Evolutionary conservation across 2,888 invertebrate species (phyloP).

Genomic region (Caenorhabditis afra): DNA sequence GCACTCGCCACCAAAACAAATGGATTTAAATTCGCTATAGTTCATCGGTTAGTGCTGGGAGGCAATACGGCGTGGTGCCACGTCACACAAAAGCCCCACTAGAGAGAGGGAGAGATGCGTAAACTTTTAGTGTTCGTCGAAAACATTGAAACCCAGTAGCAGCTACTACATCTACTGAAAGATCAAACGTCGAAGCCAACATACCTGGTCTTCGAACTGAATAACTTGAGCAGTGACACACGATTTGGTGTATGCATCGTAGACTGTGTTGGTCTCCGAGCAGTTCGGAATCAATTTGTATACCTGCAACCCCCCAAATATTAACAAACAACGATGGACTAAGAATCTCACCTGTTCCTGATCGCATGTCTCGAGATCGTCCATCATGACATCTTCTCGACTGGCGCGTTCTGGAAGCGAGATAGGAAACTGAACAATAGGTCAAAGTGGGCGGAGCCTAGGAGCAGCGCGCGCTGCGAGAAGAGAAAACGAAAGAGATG

Average conservation of each 20-base stretch:
- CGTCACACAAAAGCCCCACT: too few relatives aligned
- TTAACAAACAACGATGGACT: not conserved
- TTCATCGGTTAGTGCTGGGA: not conserved
- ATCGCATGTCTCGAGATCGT: slow-evolving; percentile 32
- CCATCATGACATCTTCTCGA: slow-evolving; percentile 30
- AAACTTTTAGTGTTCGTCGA: not conserved
- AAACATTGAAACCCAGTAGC: not conserved
- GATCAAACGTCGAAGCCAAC: not conserved
- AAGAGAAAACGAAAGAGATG: too few relatives aligned
- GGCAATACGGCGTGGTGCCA: too few relatives aligned
- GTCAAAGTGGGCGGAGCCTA: slow-evolving; percentile 13
- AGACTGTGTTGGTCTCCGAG: slow-evolving; percentile 48
- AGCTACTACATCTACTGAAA: not conserved
- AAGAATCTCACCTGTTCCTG: slow-evolving; percentile 15
- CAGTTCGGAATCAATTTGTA: slow-evolving; percentile 29
- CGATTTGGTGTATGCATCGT: slow-evolving; percentile 62
- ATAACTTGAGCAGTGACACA: slow-evolving; percentile 68
- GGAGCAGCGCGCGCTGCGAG: not conserved
- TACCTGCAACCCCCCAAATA: slow-evolving; percentile 22
- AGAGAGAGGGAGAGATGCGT: too few relatives aligned
- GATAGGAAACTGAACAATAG: slow-evolving; percentile 3
- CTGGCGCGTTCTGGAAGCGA: slow-evolving; percentile 6
- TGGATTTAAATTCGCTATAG: not conserved
- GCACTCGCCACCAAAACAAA: not conserved
- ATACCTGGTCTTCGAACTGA: slow-evolving; percentile 70